A percentile compares a stretch with the other conserved stretches of the same genome.
phyloP scores from a whole-genome alignment of 2,113 vertebrate species.

The Vulpes vulpes region DNA sequence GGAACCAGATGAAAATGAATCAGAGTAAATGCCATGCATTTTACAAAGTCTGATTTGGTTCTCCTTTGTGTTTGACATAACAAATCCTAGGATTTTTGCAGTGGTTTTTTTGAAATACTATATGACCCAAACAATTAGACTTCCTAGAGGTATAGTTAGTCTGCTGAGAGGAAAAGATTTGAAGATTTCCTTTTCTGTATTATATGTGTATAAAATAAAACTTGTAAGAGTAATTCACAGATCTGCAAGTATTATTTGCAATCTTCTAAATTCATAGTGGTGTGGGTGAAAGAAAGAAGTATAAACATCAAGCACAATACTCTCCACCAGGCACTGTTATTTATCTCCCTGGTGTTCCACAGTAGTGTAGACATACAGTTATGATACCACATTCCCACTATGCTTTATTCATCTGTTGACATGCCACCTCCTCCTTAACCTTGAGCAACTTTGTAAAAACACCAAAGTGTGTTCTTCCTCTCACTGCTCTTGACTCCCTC shows the following conservation, averaged over 20 bases:
- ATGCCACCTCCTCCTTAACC: neutral
- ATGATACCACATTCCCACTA: rapidly evolving
- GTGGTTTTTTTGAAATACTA: neutral
- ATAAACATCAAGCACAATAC: neutral
- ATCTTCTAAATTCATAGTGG: neutral
- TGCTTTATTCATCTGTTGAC: neutral
- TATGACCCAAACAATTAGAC: neutral
- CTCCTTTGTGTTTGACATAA: slow-evolving; percentile 20
- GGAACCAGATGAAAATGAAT: neutral
- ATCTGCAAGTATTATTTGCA: neutral
- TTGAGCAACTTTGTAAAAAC: neutral
- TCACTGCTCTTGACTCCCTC: neutral
- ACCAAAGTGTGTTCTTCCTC: neutral
- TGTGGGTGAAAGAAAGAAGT: neutral
- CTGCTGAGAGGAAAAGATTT: neutral
- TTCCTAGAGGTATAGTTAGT: neutral
- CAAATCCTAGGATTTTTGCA: neutral
- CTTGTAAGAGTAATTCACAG: neutral
- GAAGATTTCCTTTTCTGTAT: neutral
- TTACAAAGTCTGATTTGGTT: slow-evolving; percentile 6
- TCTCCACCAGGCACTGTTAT: neutral
- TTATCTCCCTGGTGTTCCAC: neutral
- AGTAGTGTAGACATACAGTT: neutral
- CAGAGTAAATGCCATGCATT: neutral
- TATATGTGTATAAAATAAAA: neutral